Evolutionary conservation across 2,888 invertebrate species (phyloP).

Genomic region (Elmis aenea): DNA sequence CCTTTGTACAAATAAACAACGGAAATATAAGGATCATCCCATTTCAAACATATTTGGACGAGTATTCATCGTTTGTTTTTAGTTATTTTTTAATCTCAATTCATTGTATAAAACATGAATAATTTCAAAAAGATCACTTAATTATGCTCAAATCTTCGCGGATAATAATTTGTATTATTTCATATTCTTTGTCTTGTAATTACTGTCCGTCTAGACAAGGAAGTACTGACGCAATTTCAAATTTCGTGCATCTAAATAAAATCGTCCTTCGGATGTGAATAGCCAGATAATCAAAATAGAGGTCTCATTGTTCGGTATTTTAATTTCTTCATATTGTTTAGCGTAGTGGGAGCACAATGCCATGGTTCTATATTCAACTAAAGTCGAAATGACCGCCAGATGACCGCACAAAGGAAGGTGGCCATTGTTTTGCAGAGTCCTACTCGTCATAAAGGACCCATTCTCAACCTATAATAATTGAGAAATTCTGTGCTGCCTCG

Average conservation of each 20-base stretch:
- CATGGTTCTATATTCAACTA: constrained; percentile 11
- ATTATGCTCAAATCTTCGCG: no score
- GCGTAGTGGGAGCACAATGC: constrained; percentile 16
- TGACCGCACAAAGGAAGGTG: constrained; percentile 19
- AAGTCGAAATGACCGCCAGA: constrained; percentile 19
- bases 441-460: constrained; percentile 12
- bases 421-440: constrained; percentile 18
- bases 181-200: no score
- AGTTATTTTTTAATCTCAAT: no score
- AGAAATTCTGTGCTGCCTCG: constrained; percentile 15
- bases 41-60: no score
- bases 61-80: no score
- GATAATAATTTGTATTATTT: no score
- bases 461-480: constrained; percentile 17
- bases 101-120: no score
- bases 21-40: no score
- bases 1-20: no score
- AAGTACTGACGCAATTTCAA: no score
- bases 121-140: no score
- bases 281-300: constrained; percentile 21
- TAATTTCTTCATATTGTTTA: constrained; percentile 22
- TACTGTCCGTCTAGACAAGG: no score
- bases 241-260: constrained; percentile 20
- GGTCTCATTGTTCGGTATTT: constrained; percentile 20
- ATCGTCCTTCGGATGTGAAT: constrained; percentile 16